Evolutionary conservation across 92 coral and sea anemone genomes (phyloP), one percentile per base, ranked within the genome.

Genomic region (Umimayanthus chanpuru): DNA sequence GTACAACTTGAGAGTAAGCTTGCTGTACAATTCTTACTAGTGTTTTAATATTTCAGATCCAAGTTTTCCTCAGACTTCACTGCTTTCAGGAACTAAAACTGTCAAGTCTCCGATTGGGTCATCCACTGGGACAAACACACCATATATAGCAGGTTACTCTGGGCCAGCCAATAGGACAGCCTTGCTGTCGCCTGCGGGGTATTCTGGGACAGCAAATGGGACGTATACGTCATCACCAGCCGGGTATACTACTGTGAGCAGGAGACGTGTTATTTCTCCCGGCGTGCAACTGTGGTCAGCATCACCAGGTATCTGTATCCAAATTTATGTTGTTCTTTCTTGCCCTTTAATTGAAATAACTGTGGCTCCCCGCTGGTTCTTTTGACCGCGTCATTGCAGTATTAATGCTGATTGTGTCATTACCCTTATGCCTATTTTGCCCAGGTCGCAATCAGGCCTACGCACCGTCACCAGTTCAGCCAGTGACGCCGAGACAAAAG

Each of bases 231-330:
- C 73, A 81, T 50, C 85, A 55, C 76, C 61, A 5, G 79, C 40
- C 10, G 77, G 86, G 4, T 44, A 39, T 65, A 32, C 89, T 11
- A 10, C 50, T 75, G 75, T 75, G 20, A 40, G 55, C 82, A 56
- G 74, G 74, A 86, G 67, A 72, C 64, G 74, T 4, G 47, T 16
- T 70, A 32, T 30, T 40, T 10, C 87, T 14, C 65, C 66, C 38
- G 55, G 80, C 44, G 89, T 86, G 75, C 89, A 86, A 38, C 89
- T 86, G n/a, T 86, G 89, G 89, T 75, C 89, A 3, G 38, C 73
- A 11, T 86, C 89, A 64, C 81, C 81, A 86, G 89, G 82, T 86
- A 77, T 32, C 36, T 32, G 36, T 32, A 32, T 32, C 36, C 36
- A 32, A 32, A 32, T 32, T 32, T 32, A 32, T 32, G 36, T 32